Evolutionary conservation across 2,797 vertebrate genomes (phyloP).

Genomic region (Periparus ater): DNA sequence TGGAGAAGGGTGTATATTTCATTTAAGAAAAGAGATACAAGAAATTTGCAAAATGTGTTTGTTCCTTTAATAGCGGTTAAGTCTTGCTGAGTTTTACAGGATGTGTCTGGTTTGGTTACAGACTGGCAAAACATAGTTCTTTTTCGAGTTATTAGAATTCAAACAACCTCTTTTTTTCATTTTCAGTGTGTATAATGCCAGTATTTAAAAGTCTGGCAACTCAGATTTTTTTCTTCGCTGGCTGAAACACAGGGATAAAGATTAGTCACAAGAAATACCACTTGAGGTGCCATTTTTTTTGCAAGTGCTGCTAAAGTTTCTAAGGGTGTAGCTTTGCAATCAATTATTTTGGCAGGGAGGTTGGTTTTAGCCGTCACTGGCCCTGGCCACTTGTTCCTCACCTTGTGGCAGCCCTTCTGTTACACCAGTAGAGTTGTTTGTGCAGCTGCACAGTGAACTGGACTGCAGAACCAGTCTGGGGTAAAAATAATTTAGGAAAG

Average conservation of each 20-base stretch:
- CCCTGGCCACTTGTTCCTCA: background rate
- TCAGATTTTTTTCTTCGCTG: background rate
- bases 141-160: background rate
- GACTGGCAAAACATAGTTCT: background rate
- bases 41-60: background rate
- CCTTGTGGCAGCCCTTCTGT: background rate
- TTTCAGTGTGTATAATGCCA: background rate
- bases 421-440: background rate
- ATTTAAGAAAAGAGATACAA: background rate
- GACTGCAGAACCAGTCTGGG: background rate
- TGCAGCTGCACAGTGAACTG: background rate
- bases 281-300: background rate
- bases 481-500: background rate
- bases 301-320: background rate
- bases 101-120: background rate
- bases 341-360: background rate
- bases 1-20: background rate
- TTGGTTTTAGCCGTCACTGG: background rate
- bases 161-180: background rate
- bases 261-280: background rate
- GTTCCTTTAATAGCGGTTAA: background rate
- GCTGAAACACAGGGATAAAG: background rate
- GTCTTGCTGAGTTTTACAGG: background rate
- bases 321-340: background rate
- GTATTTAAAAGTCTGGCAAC: background rate